Base-by-base conservation (phyloP, 1,140 invertebrate species). In the Drosophila sulfurigaster region DNA sequence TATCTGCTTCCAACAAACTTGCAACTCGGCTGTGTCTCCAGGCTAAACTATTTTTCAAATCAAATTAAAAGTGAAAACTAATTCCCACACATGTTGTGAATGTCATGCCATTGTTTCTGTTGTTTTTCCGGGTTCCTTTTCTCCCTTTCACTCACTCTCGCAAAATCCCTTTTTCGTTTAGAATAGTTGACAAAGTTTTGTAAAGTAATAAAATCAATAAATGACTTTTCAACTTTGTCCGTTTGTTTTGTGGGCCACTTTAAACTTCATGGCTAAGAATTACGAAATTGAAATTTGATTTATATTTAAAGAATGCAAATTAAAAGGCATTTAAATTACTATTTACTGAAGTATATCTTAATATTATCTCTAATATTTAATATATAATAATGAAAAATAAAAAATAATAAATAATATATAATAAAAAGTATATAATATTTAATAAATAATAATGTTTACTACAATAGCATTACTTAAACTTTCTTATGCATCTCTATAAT, bases 171-270 rank as follows among this genome's bases (percentile, higher is more conserved):
- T 46, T 46, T 20, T 11, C 16, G 32, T n/a, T 38, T 32, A 7
- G 28, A 81, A 41, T 66, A 76, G 72, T 80, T 78, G 62, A 75
- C 67, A 79, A 86, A 85, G 57, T 66, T 74, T 80, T 25, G 62
- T 30, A 35, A 51, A 52, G 48, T 54, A 88, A 60, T 51, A 86
- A 87, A 87, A 87, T 87, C 83, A 87, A 87, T 82, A 87, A 82
- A 72, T 77, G 63, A 72, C 69, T 72, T 71, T 8, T 69, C 30
- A 80, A 70, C 76, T 74, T 72, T 62, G 63, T 28, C 32, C 13
- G 28, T 60, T 15, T 49, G 66, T 45, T 65, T 52, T 65, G 45
- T 74, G 48, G 56, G 16, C 30, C 58, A 63, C 62, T 74, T 79
- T 77, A 79, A 66, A 65, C 49, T 64, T 65, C 20, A 32, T 32